Evolutionary conservation across 2,797 vertebrate species (phyloP), one percentile per base, ranked within the genome.

Genomic region (Hippopotamyrus pictus): DNA sequence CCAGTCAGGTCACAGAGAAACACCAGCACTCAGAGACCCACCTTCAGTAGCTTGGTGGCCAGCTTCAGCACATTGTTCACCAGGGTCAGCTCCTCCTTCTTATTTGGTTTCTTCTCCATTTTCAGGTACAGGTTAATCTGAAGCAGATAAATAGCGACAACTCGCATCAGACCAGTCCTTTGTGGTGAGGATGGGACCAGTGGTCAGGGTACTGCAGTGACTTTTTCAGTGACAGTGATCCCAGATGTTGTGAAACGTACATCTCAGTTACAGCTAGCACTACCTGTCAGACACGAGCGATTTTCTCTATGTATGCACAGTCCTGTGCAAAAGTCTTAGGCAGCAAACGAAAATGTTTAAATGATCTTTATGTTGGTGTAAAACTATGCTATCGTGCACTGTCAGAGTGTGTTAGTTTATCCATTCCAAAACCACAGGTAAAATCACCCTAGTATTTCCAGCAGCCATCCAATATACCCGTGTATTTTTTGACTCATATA

Each of bases 71-170:
- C 98, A 53, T 99, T 99, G 95, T 99, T 99, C 93, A 99, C 98
- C 92, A 99, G 95, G 0, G 97, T 99, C 91, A 99, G 95, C 91
- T 99, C 98, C 89, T 99, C 98, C 90, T 99, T 99, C 95, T 99
- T 99, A 94, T 99, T 99, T 90, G 98, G 98, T 92, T 99, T 99
- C 96, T 99, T 99, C 95, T 99, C 99, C 99, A 99, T 99, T 96
- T 99, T 99, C 95, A 99, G 97, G 94, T 99, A 99, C 93, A 99
- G 93, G 93, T 99, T 99, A 94, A 99, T 99, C 99, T 97, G 92
- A 84, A 51, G 44, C 46, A 84, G 48, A 46, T 12, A 84, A 90
- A 90, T 5, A 50, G 50, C 5, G 25, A 14, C 46, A 14, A 25
- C 50, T 25, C 0, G 2, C 50, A 3, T 86, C 48, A 86, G 48